Base-by-base conservation (phyloP, 37 sponge, comb jelly and placozoan genomes). In the Beroe forskalii region DNA sequence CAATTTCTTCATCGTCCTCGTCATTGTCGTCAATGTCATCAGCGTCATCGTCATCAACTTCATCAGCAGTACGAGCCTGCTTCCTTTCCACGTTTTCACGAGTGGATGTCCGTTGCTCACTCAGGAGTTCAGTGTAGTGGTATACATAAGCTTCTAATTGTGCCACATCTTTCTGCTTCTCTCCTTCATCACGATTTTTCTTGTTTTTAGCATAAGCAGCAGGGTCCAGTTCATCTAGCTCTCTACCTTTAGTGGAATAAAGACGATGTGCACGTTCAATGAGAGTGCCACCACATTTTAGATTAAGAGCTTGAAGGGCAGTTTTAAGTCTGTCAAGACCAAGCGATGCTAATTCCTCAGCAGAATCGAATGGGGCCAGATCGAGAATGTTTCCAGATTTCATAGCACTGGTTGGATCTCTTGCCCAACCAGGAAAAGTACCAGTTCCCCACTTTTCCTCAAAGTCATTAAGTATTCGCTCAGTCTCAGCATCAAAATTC, bases 231-330 rank as follows among this genome's bases (percentile, higher is more conserved):
- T 89, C 61, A 0, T 66, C 60, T 25, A 93, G 63, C 0, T 91
- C 41, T 30, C 92, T 92, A 39, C 91, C 99, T 62, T 96, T 96
- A 0, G 96, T 94, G 62, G 61, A 32, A 89, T 95, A 98, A 14
- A 98, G 94, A 22, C 99, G 61, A 72, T 94, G 39, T 0, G 97
- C 96, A 20, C 99, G 63, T 90, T 98, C 95, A 67, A 95, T 94
- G 36, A 98, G 72, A 22, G 99, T 96, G 0, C 97, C 99, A 55
- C 99, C 99, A 93, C 99, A 98, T 92, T 98, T 98, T 27, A 98
- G 89, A 0, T 96, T 95, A 48, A 94, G 92, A 35, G 99, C 97
- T 92, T 90, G 93, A 31, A 98, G 94, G 8, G 95, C 97, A 27
- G 96, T 94, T 90, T 98, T 98, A 31, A 98, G 93, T 48, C 97